Conservation (phyloP, 2,797 vertebrate species). For the Eupleurogrammus muticus region DNA sequence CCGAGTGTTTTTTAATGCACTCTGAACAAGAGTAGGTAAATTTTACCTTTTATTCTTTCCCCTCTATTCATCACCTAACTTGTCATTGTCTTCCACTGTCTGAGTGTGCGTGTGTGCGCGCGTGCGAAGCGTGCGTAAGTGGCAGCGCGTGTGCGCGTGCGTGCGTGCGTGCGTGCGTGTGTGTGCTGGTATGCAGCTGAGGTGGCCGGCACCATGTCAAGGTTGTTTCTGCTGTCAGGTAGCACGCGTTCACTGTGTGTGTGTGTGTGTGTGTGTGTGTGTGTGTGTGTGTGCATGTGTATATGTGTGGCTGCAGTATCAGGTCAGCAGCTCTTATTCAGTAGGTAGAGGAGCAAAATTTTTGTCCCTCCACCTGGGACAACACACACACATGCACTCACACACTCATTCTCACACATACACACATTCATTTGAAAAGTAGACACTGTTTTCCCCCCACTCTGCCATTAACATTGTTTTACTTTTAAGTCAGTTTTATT, state of each 20-base stretch:
- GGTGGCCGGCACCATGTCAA: constrained; percentile 74
- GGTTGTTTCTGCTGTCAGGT: constrained; percentile 83
- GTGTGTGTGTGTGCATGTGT: constrained; percentile 45
- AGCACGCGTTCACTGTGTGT: constrained; percentile 62
- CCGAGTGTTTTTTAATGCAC: constrained; percentile 98
- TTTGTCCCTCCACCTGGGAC: constrained; percentile 60
- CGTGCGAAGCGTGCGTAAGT: constrained; percentile 22
- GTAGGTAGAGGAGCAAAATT: constrained; percentile 48
- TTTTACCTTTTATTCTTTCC: constrained; percentile 81
- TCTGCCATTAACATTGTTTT: constrained; percentile 46
- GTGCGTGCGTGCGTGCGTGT: constrained; percentile 24
- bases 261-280: constrained; percentile 40
- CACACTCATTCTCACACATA: constrained; percentile 15
- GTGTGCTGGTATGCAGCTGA: constrained; percentile 68
- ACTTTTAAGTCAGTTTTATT: constrained; percentile 47
- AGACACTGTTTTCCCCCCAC: constrained; percentile 37
- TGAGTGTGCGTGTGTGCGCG: constrained; percentile 32
- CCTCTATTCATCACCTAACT: constrained; percentile 54
- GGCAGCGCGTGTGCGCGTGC: constrained; percentile 43
- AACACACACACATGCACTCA: constrained; percentile 32
- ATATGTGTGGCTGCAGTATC: constrained; percentile 58
- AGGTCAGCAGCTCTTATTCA: constrained; percentile 67
- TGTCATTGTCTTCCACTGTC: constrained; percentile 64
- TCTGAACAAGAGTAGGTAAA: constrained; percentile 99
- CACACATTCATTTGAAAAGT: neutral